Evolutionary conservation across 2,888 invertebrate species (phyloP), one percentile per base, ranked within the genome.

Genomic region (Pardosa pseudoannulata): DNA sequence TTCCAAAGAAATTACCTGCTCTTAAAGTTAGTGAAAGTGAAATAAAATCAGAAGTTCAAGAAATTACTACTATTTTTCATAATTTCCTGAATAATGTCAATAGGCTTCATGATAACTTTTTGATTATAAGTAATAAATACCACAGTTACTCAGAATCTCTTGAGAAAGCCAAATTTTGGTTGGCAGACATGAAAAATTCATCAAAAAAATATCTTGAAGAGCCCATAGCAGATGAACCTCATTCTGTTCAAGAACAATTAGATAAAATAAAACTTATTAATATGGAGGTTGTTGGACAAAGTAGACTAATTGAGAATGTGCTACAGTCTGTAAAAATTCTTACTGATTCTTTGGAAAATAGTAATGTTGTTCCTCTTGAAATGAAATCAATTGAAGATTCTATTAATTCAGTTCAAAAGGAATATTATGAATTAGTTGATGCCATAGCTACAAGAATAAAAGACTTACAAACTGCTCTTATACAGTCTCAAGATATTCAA

Each of bases 401-500:
- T 0, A 95, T 97, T 0, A 92, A 94, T 36, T 96, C 95, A 87
- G 92, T 98, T 41, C 94, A 95, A 87, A 94, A 94, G 78, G 95
- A 96, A 89, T 97, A 97, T 92, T 93, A 93, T 88, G 95, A 95
- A 90, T 91, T 97, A 78, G 93, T 94, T 50, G 94, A 94, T 27
- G 95, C 95, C 0, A 93, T 97, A 5, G 95, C 94, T 0, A 94
- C 95, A 70, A 94, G 95, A 79, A 96, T 96, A 90, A 95, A 95
- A 88, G 94, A 95, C 88, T 93, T 98, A 65, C 97, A 98, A 90
- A 95, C 96, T 0, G 97, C 97, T 0, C 92, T 98, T 72, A 95
- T 97, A 19, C 97, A 97, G 92, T 96, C 97, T 83, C 98, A 98
- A 92, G 98, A 97, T 0, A 95, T 98, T 1, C 97, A 97, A 91